A percentile compares a stretch with the other conserved stretches of the same genome.
Conservation (phyloP, 2,113 vertebrate genomes). For the Clarias magur region DNA sequence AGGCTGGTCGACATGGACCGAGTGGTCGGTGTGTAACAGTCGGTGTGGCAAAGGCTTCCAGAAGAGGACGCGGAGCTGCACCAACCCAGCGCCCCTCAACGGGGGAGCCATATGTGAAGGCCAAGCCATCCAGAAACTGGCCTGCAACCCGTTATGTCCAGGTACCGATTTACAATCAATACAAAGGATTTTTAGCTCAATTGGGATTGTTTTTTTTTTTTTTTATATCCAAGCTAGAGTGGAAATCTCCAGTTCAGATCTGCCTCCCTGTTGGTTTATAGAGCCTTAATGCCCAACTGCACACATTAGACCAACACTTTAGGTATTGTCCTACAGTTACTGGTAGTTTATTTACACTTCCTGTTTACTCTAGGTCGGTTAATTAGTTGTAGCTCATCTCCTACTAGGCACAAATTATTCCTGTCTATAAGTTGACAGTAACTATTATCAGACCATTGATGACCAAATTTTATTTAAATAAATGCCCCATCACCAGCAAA, state of each 20-base stretch:
- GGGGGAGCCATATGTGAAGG: conserved; percentile 88
- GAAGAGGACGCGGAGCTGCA: conserved; percentile 86
- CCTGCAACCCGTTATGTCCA: conserved; percentile 85
- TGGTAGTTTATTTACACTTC: too few species aligned
- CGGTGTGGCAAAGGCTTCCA: conserved; percentile 84
- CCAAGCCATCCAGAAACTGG: conserved; percentile 83
- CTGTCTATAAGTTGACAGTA: neutral
- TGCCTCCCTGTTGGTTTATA: too few species aligned
- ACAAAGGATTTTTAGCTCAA: conserved; percentile 35
- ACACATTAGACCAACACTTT: neutral
- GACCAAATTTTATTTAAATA: neutral
- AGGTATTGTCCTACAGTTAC: neutral
- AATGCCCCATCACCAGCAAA: neutral
- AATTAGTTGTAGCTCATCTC: neutral
- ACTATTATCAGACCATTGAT: neutral
- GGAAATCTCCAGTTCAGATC: neutral
- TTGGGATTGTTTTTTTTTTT: neutral
- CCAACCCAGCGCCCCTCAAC: conserved; percentile 86
- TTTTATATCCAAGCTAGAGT: neutral
- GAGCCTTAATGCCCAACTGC: neutral
- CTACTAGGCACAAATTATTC: neutral
- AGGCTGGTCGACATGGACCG: conserved; percentile 89
- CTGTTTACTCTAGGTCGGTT: neutral
- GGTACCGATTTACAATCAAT: conserved; percentile 61
- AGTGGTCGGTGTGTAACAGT: conserved; percentile 86